phyloP scores from a whole-genome alignment of 2,113 vertebrate genomes.

The Limanda limanda region DNA sequence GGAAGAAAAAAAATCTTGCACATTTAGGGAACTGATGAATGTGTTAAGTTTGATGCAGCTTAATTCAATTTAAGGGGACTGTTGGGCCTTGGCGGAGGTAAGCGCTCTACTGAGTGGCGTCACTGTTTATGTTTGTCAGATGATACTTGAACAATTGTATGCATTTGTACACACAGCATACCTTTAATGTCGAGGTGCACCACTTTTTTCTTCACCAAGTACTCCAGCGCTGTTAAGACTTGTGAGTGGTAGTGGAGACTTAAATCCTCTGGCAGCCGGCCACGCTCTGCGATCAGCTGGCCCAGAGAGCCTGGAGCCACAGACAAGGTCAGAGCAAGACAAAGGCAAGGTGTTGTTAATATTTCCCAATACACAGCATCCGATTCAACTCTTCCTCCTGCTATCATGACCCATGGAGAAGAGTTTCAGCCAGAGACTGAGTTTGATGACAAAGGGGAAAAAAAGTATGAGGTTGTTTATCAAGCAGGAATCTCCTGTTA shows the following conservation, averaged over 20 bases:
- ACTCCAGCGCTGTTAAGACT: constrained; percentile 87
- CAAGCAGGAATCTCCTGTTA: not conserved
- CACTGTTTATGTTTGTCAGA: not conserved
- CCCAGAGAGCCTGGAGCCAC: constrained; percentile 86
- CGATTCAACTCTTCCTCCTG: not conserved
- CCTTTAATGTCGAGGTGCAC: constrained; percentile 96
- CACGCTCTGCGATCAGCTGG: constrained; percentile 89
- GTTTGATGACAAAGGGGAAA: constrained; percentile 3
- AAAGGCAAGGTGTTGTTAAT: constrained; percentile 21
- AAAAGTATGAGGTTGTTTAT: constrained; percentile 9
- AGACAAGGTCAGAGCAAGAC: constrained; percentile 20
- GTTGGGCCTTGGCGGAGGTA: not conserved
- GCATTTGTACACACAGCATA: constrained; percentile 55
- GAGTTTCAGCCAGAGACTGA: not conserved
- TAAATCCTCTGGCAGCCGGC: constrained; percentile 91
- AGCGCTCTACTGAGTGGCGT: not conserved
- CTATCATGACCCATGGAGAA: not conserved
- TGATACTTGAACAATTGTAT: not conserved
- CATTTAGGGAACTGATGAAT: too few relatives aligned
- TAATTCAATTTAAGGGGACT: not conserved
- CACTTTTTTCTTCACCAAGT: constrained; percentile 87
- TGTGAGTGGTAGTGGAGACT: constrained; percentile 91
- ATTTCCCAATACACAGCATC: not conserved
- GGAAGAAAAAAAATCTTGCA: too few relatives aligned
- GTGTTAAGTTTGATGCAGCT: not conserved